phyloP scores from a whole-genome alignment of 2,888 invertebrate genomes.

The Caenorhabditis sp. region DNA sequence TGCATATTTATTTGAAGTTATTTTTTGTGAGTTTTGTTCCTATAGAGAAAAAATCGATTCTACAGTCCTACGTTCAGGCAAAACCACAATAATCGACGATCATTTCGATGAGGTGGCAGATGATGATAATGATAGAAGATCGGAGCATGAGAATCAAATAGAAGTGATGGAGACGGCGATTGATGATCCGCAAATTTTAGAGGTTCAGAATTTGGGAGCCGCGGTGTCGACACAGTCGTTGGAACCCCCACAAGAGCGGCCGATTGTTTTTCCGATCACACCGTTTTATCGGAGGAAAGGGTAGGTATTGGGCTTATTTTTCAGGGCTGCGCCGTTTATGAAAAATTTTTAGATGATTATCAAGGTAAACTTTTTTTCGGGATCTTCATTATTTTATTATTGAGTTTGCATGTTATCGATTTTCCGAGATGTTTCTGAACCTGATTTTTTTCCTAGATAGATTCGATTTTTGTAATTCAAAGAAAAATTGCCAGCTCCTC shows the following conservation, averaged over 20 bases:
- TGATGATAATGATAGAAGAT: too few species aligned
- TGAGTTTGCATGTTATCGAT: too few species aligned
- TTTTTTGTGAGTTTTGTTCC: conserved; percentile 15
- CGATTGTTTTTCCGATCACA: conserved; percentile 43
- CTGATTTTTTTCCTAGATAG: too few species aligned
- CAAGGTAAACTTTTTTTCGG: too few species aligned
- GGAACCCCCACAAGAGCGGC: conserved; percentile 3
- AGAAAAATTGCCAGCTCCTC: too few species aligned
- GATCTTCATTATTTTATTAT: too few species aligned
- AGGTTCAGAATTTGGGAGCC: neutral
- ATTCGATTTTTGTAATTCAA: too few species aligned
- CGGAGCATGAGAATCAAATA: too few species aligned
- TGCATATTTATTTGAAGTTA: neutral
- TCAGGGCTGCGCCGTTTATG: neutral
- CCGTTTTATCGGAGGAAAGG: conserved; percentile 46
- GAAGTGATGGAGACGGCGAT: neutral
- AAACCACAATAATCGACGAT: conserved; percentile 1
- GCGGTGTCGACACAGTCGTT: neutral
- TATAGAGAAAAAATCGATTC: too few species aligned
- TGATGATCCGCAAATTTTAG: neutral
- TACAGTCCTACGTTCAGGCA: conserved; percentile 7
- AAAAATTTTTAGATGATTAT: too few species aligned
- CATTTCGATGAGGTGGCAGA: neutral
- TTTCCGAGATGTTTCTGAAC: too few species aligned
- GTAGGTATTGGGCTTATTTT: conserved; percentile 9